Evolutionary conservation across 2,113 vertebrate species (phyloP).

Genomic region (Tetrax tetrax): DNA sequence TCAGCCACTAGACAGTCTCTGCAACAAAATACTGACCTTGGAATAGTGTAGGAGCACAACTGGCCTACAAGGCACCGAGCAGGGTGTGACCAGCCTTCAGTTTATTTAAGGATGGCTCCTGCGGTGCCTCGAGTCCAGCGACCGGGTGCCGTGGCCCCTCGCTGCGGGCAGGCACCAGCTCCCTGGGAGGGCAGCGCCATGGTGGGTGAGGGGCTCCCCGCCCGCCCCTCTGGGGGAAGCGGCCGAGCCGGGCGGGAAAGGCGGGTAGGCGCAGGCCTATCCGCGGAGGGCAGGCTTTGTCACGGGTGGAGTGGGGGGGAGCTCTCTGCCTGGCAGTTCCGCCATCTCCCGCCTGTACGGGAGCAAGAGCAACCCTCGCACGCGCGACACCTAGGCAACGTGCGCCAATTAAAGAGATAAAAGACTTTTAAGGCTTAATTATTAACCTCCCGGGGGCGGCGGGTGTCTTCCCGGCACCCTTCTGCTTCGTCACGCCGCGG

Average conservation of each 20-base stretch:
- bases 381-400: background rate
- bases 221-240: background rate
- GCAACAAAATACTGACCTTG: background rate
- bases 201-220: background rate
- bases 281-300: no score
- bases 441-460: background rate
- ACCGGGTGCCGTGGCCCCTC: accelerated
- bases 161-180: accelerated
- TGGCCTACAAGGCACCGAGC: accelerated
- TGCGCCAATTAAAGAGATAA: background rate
- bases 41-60: accelerated
- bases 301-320: no score
- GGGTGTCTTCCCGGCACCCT: background rate
- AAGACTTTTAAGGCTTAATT: background rate
- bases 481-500: background rate
- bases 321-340: background rate
- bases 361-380: background rate
- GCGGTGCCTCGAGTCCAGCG: accelerated
- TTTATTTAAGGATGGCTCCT: background rate
- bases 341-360: background rate
- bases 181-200: accelerated
- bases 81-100: accelerated
- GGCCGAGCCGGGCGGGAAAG: background rate
- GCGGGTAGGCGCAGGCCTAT: no score
- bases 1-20: background rate